Evolutionary conservation across 1,140 invertebrate genomes (phyloP), one percentile per base, ranked within the genome.

Genomic region (Scaptomyza pallida): DNA sequence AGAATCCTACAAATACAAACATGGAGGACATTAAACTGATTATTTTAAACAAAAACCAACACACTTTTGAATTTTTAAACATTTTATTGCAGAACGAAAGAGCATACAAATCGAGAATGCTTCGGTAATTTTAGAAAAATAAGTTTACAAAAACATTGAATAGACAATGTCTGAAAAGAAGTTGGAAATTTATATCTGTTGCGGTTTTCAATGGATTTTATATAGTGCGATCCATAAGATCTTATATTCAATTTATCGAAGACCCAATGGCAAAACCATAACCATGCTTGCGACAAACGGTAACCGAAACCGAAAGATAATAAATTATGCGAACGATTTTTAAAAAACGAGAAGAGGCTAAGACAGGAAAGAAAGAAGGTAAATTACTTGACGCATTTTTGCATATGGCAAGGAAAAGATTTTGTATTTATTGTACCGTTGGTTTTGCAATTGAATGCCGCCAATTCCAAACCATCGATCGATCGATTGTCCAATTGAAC

Each of bases 21-120:
- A 80, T 73, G 85, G 89, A 88, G 61, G 89, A 90, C 89, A 78
- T 63, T 89, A 90, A 90, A 90, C 78, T 73, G 35, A 72, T 71
- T 75, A 61, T 35, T 69, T 41, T 67, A 72, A 56, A 37, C 33
- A 37, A 37, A 37, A n/a, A 37, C 0, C 6, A 30, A 30, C 19
- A n/a, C n/a, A n/a, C n/a, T n/a, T n/a, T 5, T 26, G 3, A 5
- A 12, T 35, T 37, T 37, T 37, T n/a, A n/a, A n/a, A n/a, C n/a
- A n/a, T n/a, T n/a, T n/a, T n/a, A n/a, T n/a, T n/a, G n/a, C n/a
- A n/a, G n/a, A n/a, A n/a, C n/a, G n/a, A n/a, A n/a, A n/a, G n/a
- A n/a, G n/a, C n/a, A n/a, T n/a, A n/a, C n/a, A n/a, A n/a, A n/a
- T n/a, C n/a, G n/a, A n/a, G n/a, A n/a, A n/a, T n/a, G n/a, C n/a